These are phyloP conservation scores for Pachyramphus minor DNA, from an alignment of 2,113 vertebrate species.

Conservation along the genomic window DNA sequence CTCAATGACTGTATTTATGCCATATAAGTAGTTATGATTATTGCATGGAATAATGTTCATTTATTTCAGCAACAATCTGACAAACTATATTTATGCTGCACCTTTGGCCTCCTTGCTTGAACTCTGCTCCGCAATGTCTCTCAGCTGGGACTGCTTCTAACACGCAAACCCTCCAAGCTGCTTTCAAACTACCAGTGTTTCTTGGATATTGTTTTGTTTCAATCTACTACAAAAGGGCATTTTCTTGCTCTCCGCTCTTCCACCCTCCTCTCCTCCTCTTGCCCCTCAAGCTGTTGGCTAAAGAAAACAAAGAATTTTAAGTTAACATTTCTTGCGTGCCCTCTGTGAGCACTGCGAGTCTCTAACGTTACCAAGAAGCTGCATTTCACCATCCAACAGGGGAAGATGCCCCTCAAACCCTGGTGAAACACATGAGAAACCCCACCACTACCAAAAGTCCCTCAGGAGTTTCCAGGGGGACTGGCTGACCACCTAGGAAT, in stretches of 20 bases:
- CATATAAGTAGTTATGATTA: neutral
- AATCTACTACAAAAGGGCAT: conserved; percentile 31
- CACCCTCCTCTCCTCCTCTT: neutral
- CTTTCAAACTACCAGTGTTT: conserved; percentile 26
- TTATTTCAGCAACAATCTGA: conserved; percentile 47
- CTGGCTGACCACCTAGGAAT: neutral
- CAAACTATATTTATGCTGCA: conserved; percentile 55
- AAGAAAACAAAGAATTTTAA: conserved; percentile 9
- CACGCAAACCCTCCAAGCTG: neutral
- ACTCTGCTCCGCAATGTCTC: conserved; percentile 49
- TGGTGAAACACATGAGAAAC: neutral
- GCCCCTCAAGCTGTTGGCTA: neutral
- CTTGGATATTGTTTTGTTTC: conserved; percentile 24
- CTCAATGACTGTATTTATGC: neutral
- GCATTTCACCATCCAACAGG: neutral
- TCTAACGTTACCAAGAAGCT: neutral
- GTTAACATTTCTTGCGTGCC: neutral
- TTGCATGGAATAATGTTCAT: conserved; percentile 7
- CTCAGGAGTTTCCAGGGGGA: neutral
- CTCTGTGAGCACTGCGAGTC: neutral
- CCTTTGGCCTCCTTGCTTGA: conserved; percentile 60
- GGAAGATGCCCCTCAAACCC: neutral
- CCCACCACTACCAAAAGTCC: neutral
- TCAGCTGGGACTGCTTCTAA: conserved; percentile 62
- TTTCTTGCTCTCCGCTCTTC: neutral